Base-by-base conservation (phyloP, 2,113 vertebrate genomes). In the Rhinoderma darwinii region DNA sequence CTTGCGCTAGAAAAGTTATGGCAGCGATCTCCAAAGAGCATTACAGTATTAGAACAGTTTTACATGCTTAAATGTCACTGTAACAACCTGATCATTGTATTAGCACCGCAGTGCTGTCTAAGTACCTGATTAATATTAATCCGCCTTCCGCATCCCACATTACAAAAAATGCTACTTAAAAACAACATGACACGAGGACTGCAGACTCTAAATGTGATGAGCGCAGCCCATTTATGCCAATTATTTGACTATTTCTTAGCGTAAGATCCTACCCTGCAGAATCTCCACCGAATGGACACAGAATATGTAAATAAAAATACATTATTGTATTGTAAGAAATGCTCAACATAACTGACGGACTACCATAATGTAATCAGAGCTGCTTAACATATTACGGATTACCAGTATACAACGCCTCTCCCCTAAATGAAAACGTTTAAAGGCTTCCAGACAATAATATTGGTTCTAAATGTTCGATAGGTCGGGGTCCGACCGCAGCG, bases 41-140 rank as follows among this genome's bases (percentile, higher is more conserved):
- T 91, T 92, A 93, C 88, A 92, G 90, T 88, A 88, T 89, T 88
- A 94, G 92, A 89, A 92, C 88, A 84, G 90, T 89, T 92, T 75
- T 93, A 86, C 91, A 91, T 91, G 91, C 89, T 73, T 92, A 91
- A 90, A 91, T 89, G 83, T 92, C 88, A 82, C 86, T 91, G 91
- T 91, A 91, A 91, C 93, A 92, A 94, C 92, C 93, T 92, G 93
- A 94, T 93, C 91, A 91, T 90, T 92, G 91, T 92, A 88, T 91
- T 90, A 92, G 94, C 94, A 94, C 92, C 88, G 86, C 10, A 88
- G 93, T 93, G 94, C 94, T 91, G 72, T 88, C 92, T 90, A 93
- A 94, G 94, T 95, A 96, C 95, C 95, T 95, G 93, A 94, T 91
- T 91, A 88, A 89, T 92, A 90, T 90, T 88, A 90, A 88, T 91